phyloP scores from a whole-genome alignment of 2,113 vertebrate species.

The Coracopsis vasa region DNA sequence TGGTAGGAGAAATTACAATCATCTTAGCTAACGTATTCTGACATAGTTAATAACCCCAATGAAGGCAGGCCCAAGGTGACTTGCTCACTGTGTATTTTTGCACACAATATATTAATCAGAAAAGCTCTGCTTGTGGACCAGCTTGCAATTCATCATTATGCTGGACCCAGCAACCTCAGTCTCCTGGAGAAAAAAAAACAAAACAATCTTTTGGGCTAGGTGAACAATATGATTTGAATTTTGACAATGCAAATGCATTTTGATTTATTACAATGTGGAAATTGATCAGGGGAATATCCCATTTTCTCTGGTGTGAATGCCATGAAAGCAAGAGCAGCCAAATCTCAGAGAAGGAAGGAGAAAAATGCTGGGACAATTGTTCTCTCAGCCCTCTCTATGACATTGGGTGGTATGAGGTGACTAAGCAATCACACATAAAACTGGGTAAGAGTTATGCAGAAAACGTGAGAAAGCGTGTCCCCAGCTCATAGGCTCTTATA shows the following conservation, averaged over 20 bases:
- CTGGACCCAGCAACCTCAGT: not conserved
- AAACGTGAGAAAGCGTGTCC: not conserved
- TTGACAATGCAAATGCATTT: not conserved
- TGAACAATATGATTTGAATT: not conserved
- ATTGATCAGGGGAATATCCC: not conserved
- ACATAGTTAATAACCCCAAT: not conserved
- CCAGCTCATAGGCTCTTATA: not conserved
- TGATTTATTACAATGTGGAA: not conserved
- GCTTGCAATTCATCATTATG: not conserved
- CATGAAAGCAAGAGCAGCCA: not conserved
- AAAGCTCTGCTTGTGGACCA: not conserved
- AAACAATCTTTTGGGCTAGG: not conserved
- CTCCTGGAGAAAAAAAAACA: not conserved
- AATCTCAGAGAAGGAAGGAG: not conserved
- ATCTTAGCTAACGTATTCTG: not conserved
- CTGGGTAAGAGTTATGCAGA: not conserved
- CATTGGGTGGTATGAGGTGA: not conserved
- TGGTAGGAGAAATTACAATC: not conserved
- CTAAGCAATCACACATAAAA: not conserved
- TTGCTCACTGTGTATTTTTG: not conserved
- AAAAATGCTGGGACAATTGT: not conserved
- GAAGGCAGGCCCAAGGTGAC: slow-evolving; percentile 15
- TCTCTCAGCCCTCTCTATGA: not conserved
- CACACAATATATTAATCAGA: not conserved
- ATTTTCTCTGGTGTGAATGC: not conserved